Percentiles rank a stretch among this genome's conserved stretches.
Conservation (phyloP, 1,140 invertebrate genomes). For the Atta colombica region DNA sequence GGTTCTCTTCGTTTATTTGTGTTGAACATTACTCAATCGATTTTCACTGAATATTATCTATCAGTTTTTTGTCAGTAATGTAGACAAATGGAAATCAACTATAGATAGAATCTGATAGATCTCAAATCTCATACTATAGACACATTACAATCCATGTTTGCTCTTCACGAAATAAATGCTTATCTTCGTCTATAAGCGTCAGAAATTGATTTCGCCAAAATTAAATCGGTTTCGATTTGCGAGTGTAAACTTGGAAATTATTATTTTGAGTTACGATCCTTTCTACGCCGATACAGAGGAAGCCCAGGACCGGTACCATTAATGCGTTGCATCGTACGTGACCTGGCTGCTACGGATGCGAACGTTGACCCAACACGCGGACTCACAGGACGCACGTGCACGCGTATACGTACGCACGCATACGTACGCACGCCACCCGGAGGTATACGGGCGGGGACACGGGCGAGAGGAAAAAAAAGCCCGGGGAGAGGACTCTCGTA, state of each 20-base stretch:
- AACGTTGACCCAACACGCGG: constrained; percentile 67
- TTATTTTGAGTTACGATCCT: constrained; percentile 46
- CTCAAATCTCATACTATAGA: background rate
- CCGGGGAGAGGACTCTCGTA: constrained; percentile 39
- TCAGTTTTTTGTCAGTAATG: background rate
- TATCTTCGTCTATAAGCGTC: background rate
- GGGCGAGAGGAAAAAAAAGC: constrained; percentile 22
- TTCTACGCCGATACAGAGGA: constrained; percentile 27
- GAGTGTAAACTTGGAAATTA: constrained; percentile 53
- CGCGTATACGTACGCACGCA: background rate
- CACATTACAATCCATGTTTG: background rate
- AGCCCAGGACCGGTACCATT: constrained; percentile 41
- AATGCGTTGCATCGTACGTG: constrained; percentile 62
- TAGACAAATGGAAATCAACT: background rate
- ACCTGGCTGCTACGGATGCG: constrained; percentile 60
- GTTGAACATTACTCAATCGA: no score
- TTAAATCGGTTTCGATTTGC: constrained; percentile 35
- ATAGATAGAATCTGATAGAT: background rate
- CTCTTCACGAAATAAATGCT: background rate
- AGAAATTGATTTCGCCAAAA: constrained; percentile 26
- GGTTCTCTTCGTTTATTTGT: no score
- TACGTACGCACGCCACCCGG: background rate
- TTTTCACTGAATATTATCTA: no score
- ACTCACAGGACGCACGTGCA: constrained; percentile 11
- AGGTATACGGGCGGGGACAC: background rate